These are phyloP conservation scores for Copsychus sechellarum DNA, from an alignment of 2,113 vertebrate species.

Conservation along the genomic window DNA sequence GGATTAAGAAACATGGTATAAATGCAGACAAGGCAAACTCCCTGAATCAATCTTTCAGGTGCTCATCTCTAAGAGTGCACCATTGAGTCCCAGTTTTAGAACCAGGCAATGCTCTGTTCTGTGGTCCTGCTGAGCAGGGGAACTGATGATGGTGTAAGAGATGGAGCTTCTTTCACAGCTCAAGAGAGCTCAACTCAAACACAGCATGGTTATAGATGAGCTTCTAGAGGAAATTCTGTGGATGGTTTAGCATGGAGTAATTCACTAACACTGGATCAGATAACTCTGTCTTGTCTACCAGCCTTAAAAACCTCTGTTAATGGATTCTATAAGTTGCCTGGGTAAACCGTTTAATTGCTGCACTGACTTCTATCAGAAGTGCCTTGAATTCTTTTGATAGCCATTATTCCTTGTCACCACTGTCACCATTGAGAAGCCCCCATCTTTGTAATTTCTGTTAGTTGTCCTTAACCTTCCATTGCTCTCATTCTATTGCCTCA, in stretches of 20 bases:
- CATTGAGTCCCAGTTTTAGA: neutral
- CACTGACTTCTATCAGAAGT: neutral
- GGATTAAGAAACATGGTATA: neutral
- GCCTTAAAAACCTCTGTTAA: neutral
- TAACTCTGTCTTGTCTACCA: neutral
- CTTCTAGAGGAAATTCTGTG: neutral
- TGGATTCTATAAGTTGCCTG: neutral
- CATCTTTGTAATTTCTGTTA: neutral
- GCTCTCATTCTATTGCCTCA: neutral
- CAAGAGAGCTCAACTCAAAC: neutral
- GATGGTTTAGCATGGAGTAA: neutral
- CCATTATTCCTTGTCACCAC: neutral
- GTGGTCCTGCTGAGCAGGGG: neutral
- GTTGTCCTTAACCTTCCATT: neutral
- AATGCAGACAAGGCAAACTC: neutral
- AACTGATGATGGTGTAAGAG: fast-evolving
- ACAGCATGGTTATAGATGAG: neutral
- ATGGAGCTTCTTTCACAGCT: neutral
- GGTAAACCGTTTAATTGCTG: neutral
- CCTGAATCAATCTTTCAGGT: neutral
- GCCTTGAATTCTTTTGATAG: neutral
- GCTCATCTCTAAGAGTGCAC: neutral
- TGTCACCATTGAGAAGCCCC: neutral
- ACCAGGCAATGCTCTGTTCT: neutral
- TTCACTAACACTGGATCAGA: neutral